phyloP scores from a whole-genome alignment of 2,797 vertebrate genomes.

The Oreonectes daqikongensis region DNA sequence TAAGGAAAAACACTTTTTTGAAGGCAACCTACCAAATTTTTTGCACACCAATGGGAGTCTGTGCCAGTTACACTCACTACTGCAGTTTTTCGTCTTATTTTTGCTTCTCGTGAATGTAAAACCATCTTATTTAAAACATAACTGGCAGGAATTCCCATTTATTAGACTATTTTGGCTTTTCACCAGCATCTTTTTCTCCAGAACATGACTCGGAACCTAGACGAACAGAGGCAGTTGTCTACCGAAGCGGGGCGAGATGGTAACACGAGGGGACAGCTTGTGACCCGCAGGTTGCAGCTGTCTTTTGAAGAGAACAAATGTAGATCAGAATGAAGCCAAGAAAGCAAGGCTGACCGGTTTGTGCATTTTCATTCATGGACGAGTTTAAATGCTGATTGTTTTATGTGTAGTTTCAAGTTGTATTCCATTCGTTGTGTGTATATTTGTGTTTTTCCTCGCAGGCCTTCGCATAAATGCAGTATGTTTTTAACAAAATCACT shows the following conservation, averaged over 20 bases:
- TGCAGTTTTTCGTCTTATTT: neutral
- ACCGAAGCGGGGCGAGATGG: constrained; percentile 9
- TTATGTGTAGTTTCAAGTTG: neutral
- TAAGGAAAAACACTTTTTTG: constrained; percentile 20
- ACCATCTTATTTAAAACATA: neutral
- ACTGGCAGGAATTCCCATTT: neutral
- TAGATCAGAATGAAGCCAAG: constrained; percentile 13
- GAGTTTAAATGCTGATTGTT: neutral
- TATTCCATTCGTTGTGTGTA: neutral
- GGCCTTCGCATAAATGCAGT: neutral
- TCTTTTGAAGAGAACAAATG: constrained; percentile 44
- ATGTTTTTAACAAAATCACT: constrained; percentile 21
- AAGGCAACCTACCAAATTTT: constrained; percentile 15
- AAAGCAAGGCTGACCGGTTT: constrained; percentile 5
- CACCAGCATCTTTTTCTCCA: neutral
- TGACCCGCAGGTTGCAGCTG: constrained; percentile 39
- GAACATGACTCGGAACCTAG: neutral
- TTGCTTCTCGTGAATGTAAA: neutral
- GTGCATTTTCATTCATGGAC: neutral
- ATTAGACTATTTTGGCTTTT: constrained; percentile 10
- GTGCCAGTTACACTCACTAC: neutral
- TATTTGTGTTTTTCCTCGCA: neutral
- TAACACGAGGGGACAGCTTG: constrained; percentile 47
- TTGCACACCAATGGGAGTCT: constrained; percentile 6
- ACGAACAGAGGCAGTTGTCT: constrained; percentile 22